Conservation (phyloP, 1,140 invertebrate genomes). For the Ostrea denselamellosa region DNA sequence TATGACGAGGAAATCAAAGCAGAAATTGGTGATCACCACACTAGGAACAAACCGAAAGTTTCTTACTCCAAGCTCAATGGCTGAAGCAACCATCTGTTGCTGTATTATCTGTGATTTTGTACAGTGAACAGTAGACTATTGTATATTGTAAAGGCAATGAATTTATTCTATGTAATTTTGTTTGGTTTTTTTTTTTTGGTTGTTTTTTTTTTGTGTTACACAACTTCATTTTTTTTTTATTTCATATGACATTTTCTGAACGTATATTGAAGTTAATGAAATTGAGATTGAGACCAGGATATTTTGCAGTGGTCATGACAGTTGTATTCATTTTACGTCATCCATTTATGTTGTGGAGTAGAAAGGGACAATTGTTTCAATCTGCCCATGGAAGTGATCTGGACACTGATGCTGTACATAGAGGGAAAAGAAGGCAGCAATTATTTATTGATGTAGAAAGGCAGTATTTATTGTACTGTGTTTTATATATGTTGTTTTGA, state of each 20-base stretch:
- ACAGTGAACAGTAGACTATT: background rate
- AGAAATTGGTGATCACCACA: slow-evolving; percentile 65
- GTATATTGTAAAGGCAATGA: background rate
- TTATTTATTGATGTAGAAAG: slow-evolving; percentile 20
- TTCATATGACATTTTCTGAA: no score
- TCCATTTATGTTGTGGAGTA: background rate
- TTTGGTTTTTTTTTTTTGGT: no score
- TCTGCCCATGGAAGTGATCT: background rate
- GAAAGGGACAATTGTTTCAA: background rate
- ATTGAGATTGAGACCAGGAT: background rate
- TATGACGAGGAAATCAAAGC: slow-evolving; percentile 61
- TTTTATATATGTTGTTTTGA: slow-evolving; percentile 15
- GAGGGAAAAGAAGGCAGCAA: slow-evolving; percentile 9
- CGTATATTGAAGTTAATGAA: background rate
- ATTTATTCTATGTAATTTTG: background rate
- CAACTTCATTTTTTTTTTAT: no score
- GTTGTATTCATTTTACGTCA: background rate
- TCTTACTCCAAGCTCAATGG: slow-evolving; percentile 60
- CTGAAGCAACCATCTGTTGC: slow-evolving; percentile 24
- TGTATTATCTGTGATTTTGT: slow-evolving; percentile 25
- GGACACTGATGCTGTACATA: background rate
- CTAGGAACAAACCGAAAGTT: slow-evolving; percentile 61
- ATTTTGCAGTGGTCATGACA: background rate
- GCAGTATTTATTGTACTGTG: slow-evolving; percentile 26
- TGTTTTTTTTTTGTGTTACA: no score